Evolutionary conservation across 2,113 vertebrate genomes (phyloP).

Genomic region (Oncorhynchus nerka): DNA sequence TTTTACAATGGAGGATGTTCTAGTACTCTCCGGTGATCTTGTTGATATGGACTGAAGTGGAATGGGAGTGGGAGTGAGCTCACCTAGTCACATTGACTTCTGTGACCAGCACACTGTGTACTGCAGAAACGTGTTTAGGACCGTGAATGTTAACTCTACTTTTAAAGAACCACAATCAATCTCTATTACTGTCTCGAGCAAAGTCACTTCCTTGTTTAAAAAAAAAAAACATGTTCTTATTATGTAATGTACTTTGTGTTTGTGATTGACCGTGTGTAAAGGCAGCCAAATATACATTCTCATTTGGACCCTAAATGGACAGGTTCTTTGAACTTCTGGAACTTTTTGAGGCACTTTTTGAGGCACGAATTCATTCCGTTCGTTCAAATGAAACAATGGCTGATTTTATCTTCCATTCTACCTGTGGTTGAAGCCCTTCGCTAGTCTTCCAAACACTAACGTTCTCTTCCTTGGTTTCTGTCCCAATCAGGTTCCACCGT

Average conservation of each 20-base stretch:
- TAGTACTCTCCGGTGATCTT: background rate
- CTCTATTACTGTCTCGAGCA: background rate
- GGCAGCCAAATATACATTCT: too few species aligned
- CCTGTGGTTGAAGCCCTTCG: background rate
- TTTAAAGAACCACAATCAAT: background rate
- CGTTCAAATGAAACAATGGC: background rate
- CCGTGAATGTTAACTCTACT: background rate
- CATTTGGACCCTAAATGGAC: too few species aligned
- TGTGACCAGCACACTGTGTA: background rate
- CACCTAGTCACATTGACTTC: slow-evolving; percentile 3
- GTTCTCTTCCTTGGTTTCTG: background rate
- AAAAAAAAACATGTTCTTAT: too few species aligned
- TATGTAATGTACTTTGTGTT: background rate
- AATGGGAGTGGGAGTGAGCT: background rate
- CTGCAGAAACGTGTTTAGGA: background rate
- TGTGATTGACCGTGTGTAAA: too few species aligned
- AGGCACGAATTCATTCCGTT: background rate
- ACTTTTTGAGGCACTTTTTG: background rate
- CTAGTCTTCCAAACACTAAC: background rate
- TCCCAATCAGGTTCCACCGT: slow-evolving; percentile 82
- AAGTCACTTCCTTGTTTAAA: background rate
- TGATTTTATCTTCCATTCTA: background rate
- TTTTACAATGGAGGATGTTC: background rate
- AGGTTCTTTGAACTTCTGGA: background rate
- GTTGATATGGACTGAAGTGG: background rate